Evolutionary conservation across 2,797 vertebrate species (phyloP).

Genomic region (Holocentrus rufus): DNA sequence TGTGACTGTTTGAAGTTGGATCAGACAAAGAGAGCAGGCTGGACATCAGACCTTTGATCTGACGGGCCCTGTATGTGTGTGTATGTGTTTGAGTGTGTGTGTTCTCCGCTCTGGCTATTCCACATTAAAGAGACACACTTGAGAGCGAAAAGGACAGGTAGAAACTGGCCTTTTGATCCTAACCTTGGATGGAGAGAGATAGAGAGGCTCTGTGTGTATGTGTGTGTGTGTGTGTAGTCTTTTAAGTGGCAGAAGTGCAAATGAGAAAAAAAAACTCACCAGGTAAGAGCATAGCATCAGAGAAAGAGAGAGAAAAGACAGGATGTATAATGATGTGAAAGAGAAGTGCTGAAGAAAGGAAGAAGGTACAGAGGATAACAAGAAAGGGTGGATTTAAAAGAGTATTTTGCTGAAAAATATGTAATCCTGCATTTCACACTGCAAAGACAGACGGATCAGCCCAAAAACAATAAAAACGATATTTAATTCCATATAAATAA

Average conservation of each 20-base stretch:
- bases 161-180: conserved; percentile 67
- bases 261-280: conserved; percentile 1
- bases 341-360: not conserved
- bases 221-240: conserved; percentile 20
- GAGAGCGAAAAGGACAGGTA: conserved; percentile 58
- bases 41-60: conserved; percentile 73
- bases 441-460: too few relatives aligned
- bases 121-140: conserved; percentile 66
- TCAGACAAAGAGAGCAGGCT: conserved; percentile 64
- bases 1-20: conserved; percentile 68
- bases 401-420: too few relatives aligned
- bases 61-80: conserved; percentile 29
- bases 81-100: conserved; percentile 25
- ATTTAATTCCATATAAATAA: too few relatives aligned
- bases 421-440: too few relatives aligned
- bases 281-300: not conserved
- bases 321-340: not conserved
- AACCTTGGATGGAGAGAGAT: conserved; percentile 58
- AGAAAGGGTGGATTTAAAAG: too few relatives aligned
- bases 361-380: not conserved
- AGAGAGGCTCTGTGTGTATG: not conserved
- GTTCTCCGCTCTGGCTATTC: conserved; percentile 39
- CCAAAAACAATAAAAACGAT: too few relatives aligned
- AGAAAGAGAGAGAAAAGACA: not conserved
- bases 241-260: conserved; percentile 45